Evolutionary conservation across 2,888 invertebrate species (phyloP), one percentile per base, ranked within the genome.

Genomic region (Netelia inedita): DNA sequence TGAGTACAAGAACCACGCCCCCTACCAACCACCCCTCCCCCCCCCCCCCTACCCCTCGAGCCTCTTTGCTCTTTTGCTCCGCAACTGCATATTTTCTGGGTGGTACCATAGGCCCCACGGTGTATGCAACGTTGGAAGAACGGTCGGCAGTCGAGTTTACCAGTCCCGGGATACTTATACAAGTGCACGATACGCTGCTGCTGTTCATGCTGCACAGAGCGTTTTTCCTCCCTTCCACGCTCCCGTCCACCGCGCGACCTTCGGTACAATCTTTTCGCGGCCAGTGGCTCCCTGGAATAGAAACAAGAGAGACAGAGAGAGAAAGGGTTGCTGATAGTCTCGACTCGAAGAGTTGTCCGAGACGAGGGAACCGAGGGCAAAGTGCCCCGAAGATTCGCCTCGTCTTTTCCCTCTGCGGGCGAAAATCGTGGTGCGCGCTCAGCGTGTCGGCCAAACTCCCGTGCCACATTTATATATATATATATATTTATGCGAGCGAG

Each of bases 41-140:
- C 5, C n/a, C 53, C n/a, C 53, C 16, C 59, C 21, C 23, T 61
- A 1, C 14, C 6, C 23, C 23, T 61, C 61, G 61, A 28, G 5
- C 28, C 28, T 28, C 28, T 28, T 50, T 50, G 28, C 28, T 28
- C 28, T 28, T 6, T 61, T 80, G 19, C 46, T 69, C 66, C 35
- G 73, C 79, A 80, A 80, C 66, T 73, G 65, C 79, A 73, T 73
- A 80, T 80, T 80, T 80, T 80, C 79, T 66, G 79, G 79, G 73
- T 80, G 73, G 79, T 73, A 66, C 66, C 66, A 80, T 80, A 65
- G 65, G 11, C 53, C 55, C 50, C 41, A 16, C 9, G 72, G 63
- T 63, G 50, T 57, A 46, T 9, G 57, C 16, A 57, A 21, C 16
- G 57, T 65, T 53, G 63, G 53, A 72, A 59, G 46, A 80, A 80